Evolutionary conservation across 2,888 invertebrate species (phyloP).

Genomic region (Julus scandinavius): DNA sequence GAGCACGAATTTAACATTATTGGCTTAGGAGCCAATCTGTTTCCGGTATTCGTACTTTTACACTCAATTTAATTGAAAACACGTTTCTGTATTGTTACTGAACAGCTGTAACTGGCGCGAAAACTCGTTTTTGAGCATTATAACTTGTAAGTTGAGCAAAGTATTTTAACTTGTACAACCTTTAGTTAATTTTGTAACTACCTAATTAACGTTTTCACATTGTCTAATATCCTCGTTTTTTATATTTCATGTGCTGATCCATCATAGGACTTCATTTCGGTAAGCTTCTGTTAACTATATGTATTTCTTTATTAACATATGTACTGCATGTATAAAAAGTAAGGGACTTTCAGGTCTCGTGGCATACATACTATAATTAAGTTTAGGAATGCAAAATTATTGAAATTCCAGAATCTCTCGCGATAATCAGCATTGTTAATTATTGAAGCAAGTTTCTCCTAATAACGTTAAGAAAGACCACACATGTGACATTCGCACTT

Average conservation of each 20-base stretch:
- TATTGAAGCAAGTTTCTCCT: neutral
- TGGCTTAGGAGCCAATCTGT: conserved; percentile 4
- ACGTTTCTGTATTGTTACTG: neutral
- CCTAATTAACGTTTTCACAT: neutral
- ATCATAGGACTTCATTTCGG: conserved; percentile 44
- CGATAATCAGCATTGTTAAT: too few relatives aligned
- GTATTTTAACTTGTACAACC: too few relatives aligned
- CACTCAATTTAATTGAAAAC: conserved; percentile 25
- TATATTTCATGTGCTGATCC: conserved; percentile 19
- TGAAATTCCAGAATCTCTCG: too few relatives aligned
- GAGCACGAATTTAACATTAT: conserved; percentile 27
- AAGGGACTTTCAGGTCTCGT: neutral
- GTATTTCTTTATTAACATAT: neutral
- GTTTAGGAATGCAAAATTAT: too few relatives aligned
- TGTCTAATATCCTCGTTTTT: neutral
- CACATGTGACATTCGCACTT: neutral
- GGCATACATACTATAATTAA: neutral
- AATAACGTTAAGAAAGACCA: neutral
- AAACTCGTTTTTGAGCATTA: neutral
- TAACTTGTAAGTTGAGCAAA: too few relatives aligned
- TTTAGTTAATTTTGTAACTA: too few relatives aligned
- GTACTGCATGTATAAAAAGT: neutral
- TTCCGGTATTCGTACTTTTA: neutral
- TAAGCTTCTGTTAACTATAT: neutral
- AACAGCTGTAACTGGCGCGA: neutral